Evolutionary conservation across 2,797 vertebrate species (phyloP).

Genomic region (Knipowitschia caucasica): DNA sequence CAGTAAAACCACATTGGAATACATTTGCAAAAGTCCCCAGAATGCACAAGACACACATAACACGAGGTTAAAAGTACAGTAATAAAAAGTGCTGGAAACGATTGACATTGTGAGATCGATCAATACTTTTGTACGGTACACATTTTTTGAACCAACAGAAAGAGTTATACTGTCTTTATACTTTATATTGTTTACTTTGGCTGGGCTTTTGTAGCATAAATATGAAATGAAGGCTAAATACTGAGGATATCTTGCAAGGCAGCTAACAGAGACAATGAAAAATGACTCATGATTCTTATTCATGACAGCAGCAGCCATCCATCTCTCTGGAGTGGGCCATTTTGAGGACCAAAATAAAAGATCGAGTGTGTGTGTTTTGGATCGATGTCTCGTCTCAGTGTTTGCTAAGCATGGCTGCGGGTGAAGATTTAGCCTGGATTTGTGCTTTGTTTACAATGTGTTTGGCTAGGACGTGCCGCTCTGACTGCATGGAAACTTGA

Average conservation of each 20-base stretch:
- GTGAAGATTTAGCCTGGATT: constrained; percentile 16
- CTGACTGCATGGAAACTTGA: constrained; percentile 39
- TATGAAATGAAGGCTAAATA: too few species aligned
- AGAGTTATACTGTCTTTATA: too few species aligned
- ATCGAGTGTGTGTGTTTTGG: constrained; percentile 10
- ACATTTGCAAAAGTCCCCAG: too few species aligned
- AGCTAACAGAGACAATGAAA: background rate
- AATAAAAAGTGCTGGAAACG: too few species aligned
- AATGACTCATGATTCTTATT: background rate
- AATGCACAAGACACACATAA: too few species aligned
- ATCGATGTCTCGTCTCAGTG: constrained; percentile 21
- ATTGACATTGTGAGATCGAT: too few species aligned
- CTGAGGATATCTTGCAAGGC: background rate
- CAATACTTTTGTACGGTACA: too few species aligned
- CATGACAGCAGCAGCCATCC: background rate
- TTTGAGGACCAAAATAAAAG: constrained; percentile 7
- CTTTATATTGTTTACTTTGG: too few species aligned
- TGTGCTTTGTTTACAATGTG: constrained; percentile 23
- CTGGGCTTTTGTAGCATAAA: too few species aligned
- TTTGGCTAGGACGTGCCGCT: constrained; percentile 35
- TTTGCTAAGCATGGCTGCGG: constrained; percentile 6
- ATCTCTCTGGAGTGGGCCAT: constrained; percentile 3
- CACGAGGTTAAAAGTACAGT: too few species aligned
- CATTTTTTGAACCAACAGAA: too few species aligned
- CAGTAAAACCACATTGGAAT: too few species aligned